phyloP scores from a whole-genome alignment of 1,140 invertebrate genomes.

The Centruroides sculpturatus region DNA sequence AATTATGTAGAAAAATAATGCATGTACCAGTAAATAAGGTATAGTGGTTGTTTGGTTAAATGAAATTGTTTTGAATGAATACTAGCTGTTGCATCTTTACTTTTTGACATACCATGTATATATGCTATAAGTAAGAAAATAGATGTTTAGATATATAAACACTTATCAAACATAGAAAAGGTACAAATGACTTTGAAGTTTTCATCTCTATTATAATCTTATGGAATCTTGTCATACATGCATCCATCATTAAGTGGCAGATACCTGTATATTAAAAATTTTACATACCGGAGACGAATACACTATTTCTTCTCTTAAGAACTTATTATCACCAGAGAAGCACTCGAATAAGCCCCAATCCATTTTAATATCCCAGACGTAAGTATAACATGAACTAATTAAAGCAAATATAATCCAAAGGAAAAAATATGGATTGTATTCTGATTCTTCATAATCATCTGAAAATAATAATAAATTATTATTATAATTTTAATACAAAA shows the following conservation, averaged over 20 bases:
- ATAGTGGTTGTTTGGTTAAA: no score
- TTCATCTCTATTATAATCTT: neutral
- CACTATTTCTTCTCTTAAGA: slow-evolving; percentile 48
- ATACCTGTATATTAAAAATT: neutral
- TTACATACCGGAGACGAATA: slow-evolving; percentile 33
- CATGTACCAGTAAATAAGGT: no score
- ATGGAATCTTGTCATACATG: neutral
- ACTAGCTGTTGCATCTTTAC: neutral
- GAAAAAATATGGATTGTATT: slow-evolving; percentile 59
- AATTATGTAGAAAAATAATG: no score
- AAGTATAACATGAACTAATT: slow-evolving; percentile 66
- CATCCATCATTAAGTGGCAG: neutral
- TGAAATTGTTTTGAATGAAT: neutral
- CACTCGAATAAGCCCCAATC: slow-evolving; percentile 95
- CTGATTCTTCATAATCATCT: slow-evolving; percentile 23
- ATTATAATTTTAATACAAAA: neutral
- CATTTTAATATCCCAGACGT: slow-evolving; percentile 94
- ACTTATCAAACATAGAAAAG: neutral
- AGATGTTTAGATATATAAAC: neutral
- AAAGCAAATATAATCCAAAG: slow-evolving; percentile 58
- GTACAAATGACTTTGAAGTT: neutral
- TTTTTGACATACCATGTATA: neutral
- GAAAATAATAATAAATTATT: slow-evolving; percentile 12
- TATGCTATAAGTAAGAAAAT: neutral
- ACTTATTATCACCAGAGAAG: slow-evolving; percentile 60